Evolutionary conservation across 2,113 vertebrate genomes (phyloP), one percentile per base, ranked within the genome.

Genomic region (Rhinopomastus cyanomelas): DNA sequence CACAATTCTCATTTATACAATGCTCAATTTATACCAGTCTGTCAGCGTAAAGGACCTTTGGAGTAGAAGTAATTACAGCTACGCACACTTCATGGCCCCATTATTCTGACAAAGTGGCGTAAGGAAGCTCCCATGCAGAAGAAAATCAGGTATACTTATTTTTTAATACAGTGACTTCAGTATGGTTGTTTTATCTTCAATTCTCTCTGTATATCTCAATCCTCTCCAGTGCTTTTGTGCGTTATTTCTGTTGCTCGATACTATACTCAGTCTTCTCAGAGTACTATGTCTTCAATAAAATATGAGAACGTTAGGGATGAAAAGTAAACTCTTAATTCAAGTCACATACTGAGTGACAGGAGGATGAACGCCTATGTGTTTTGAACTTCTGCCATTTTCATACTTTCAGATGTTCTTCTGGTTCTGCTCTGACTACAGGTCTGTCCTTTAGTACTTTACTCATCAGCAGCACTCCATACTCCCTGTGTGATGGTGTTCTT

Each of bases 281-380:
- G 74, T 37, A 89, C 9, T 84, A 73, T 51, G 48, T 83, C 87
- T 94, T 95, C 93, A 96, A 93, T 95, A 92, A 97, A 96, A 92
- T 84, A 95, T 39, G 81, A 94, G 93, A 92, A 56, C 0, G 15
- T 84, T 69, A n/a, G 29, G 44, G 74, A 46, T 51, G 67, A 96
- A 57, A 62, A 94, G 79, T 51, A 90, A 95, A 90, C 73, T 91
- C 91, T 87, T 87, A 82, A 97, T 93, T 91, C 92, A 73, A 85
- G 79, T 90, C 77, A 62, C 95, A 94, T 62, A 57, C 81, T 48
- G 27, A 93, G 85, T 90, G 90, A 53, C 57, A 71, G 65, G 87
- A 61, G 69, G 95, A 78, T 81, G 49, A 26, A 66, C 85, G 29
- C 53, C 85, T 75, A 2, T 82, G 36, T 85, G 90, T 95, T 95